Evolutionary conservation across 2,113 vertebrate species (phyloP), one percentile per base, ranked within the genome.

Genomic region (Crotalus horridus): DNA sequence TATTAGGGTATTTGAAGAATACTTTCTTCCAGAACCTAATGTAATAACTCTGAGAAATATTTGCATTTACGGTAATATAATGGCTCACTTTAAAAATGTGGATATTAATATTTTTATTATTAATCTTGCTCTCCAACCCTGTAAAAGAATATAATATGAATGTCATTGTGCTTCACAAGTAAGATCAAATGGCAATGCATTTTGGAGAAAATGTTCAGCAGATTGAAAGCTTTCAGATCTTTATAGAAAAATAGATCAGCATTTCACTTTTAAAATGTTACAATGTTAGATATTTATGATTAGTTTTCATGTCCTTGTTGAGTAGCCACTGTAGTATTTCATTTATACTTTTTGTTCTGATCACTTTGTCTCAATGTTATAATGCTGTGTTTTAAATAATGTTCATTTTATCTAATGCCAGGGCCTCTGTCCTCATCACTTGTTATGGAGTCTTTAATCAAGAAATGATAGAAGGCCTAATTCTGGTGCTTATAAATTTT

Each of bases 161-260:
- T 94, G 90, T 88, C 8, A 64, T 88, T 95, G 91, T 89, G 89
- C 91, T 92, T 93, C 43, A 94, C 90, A 64, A 95, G 61, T 92
- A 55, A 91, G 29, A 0, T 93, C 55, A 53, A 43, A 39, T 95
- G 93, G 93, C 51, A 55, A 89, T 89, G 91, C 92, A 88, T 95
- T 92, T 93, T 9, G 87, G 90, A 91, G 93, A 85, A 54, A 24
- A 91, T 91, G 93, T 95, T 92, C 95, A 58, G 48, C 91, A 94
- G 89, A 90, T 94, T 94, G 93, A 89, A 93, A 94, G 91, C 89
- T 89, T 88, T 54, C 43, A 85, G 89, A 94, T 94, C 94, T 91
- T 90, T 54, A 86, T 86, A 43, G 89, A 54, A 90, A 88, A 88
- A 61, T 94, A 93, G 85, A 51, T 81, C 64, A 91, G 23, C 69